Evolutionary conservation across 2,888 invertebrate genomes (phyloP), one percentile per base, ranked within the genome.

Genomic region (Bursaphelenchus okinawaensis): DNA sequence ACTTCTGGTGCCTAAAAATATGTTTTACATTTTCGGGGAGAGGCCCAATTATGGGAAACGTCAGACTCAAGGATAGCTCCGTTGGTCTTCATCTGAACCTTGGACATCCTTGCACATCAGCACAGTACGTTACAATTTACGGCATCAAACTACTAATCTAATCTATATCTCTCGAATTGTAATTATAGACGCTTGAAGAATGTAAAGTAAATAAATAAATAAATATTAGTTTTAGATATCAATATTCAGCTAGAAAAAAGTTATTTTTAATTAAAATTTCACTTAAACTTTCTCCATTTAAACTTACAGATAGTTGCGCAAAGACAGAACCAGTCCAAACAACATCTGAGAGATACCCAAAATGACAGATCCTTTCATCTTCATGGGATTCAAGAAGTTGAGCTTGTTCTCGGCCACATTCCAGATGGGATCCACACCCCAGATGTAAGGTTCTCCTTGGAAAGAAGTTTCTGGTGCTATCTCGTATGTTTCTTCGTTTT

Each of bases 1-100:
- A 89, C 6, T 82, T 79, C 74, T 84, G 85, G 72, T 84, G 83
- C 22, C 86, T 86, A 81, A 61, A 62, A n/a, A n/a, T n/a, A n/a
- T n/a, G n/a, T n/a, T n/a, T n/a, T n/a, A n/a, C n/a, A n/a, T n/a
- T n/a, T n/a, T n/a, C n/a, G n/a, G n/a, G n/a, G n/a, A n/a, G n/a
- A n/a, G n/a, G n/a, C n/a, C n/a, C n/a, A n/a, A n/a, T n/a, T n/a
- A n/a, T n/a, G n/a, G n/a, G n/a, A n/a, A n/a, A n/a, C n/a, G n/a
- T n/a, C n/a, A n/a, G n/a, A n/a, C n/a, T n/a, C n/a, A n/a, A n/a
- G n/a, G n/a, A n/a, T n/a, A n/a, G n/a, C n/a, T n/a, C n/a, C n/a
- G n/a, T n/a, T n/a, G n/a, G n/a, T n/a, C n/a, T n/a, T n/a, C n/a
- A n/a, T n/a, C n/a, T n/a, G n/a, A n/a, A n/a, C n/a, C n/a, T n/a